phyloP scores from a whole-genome alignment of 2,888 invertebrate genomes.

The Gari tellinella region DNA sequence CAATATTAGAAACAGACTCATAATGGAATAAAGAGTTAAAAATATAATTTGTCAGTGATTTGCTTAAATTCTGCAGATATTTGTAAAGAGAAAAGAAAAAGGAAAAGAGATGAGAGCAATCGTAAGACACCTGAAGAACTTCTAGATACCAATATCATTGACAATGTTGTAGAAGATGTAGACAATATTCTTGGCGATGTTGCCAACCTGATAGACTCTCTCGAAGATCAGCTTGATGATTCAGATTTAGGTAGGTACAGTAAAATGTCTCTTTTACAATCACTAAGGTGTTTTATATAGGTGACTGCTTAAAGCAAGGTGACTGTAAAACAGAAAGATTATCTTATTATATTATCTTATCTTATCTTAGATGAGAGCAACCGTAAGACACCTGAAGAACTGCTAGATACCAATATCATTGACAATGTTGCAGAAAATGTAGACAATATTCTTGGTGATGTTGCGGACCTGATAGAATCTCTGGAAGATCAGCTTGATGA shows the following conservation, averaged over 20 bases:
- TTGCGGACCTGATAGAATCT: slow-evolving; percentile 66
- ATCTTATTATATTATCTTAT: background rate
- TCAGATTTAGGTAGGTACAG: slow-evolving; percentile 34
- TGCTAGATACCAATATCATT: slow-evolving; percentile 58
- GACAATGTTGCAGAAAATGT: slow-evolving; percentile 67
- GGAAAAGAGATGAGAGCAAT: background rate
- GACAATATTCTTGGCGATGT: slow-evolving; percentile 67
- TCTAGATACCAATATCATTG: slow-evolving; percentile 61
- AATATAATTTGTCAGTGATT: too few species aligned
- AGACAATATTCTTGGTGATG: slow-evolving; percentile 65
- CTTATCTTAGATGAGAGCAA: background rate
- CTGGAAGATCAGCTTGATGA: slow-evolving; percentile 51
- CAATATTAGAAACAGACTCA: too few species aligned
- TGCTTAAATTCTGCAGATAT: too few species aligned
- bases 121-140: slow-evolving; percentile 2
- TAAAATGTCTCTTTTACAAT: too few species aligned
- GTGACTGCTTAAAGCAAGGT: too few species aligned
- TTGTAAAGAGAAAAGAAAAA: background rate
- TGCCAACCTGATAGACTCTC: slow-evolving; percentile 64
- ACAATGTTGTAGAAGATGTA: slow-evolving; percentile 66
- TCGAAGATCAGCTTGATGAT: slow-evolving; percentile 51
- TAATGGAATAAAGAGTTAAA: too few species aligned
- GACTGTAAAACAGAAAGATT: too few species aligned
- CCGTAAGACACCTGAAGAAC: slow-evolving; percentile 3
- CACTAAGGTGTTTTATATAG: too few species aligned